A percentile compares a stretch with the other conserved stretches of the same genome.
phyloP scores from a whole-genome alignment of 2,888 invertebrate genomes.

The Lobophora halterata region DNA sequence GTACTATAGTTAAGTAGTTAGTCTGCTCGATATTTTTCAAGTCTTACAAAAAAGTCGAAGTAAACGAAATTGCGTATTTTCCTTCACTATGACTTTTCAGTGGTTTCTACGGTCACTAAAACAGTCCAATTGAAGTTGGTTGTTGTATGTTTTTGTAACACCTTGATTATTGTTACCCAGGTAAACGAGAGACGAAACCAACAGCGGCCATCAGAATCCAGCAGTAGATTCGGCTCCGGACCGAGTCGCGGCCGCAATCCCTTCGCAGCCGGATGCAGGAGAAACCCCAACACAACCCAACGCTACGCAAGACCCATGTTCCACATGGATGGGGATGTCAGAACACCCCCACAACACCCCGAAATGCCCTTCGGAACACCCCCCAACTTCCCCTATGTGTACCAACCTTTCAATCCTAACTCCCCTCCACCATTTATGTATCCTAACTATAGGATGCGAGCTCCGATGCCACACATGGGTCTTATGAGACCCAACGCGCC shows the following conservation, averaged over 20 bases:
- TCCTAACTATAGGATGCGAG: conserved; percentile 47
- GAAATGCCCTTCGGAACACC: conserved; percentile 42
- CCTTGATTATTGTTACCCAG: too few species aligned
- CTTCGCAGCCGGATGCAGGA: conserved; percentile 49
- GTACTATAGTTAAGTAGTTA: too few species aligned
- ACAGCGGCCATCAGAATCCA: conserved; percentile 66
- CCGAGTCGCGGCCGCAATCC: conserved; percentile 61
- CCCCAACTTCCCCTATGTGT: conserved; percentile 43
- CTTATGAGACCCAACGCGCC: conserved; percentile 48
- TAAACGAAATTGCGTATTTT: too few species aligned
- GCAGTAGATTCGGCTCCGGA: conserved; percentile 65
- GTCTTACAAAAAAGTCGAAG: too few species aligned
- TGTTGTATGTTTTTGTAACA: too few species aligned
- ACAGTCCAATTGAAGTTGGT: too few species aligned
- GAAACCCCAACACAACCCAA: conserved; percentile 46
- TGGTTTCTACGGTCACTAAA: too few species aligned
- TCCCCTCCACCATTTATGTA: conserved; percentile 41
- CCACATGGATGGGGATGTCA: conserved; percentile 34
- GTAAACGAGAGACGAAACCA: conserved; percentile 64
- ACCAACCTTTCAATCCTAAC: conserved; percentile 42
- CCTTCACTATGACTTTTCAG: too few species aligned
- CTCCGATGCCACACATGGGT: conserved; percentile 35
- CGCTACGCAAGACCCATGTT: conserved; percentile 45
- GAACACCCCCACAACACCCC: conserved; percentile 53
- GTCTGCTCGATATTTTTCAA: too few species aligned